phyloP scores from a whole-genome alignment of 2,888 invertebrate species.

The Congeria kusceri region DNA sequence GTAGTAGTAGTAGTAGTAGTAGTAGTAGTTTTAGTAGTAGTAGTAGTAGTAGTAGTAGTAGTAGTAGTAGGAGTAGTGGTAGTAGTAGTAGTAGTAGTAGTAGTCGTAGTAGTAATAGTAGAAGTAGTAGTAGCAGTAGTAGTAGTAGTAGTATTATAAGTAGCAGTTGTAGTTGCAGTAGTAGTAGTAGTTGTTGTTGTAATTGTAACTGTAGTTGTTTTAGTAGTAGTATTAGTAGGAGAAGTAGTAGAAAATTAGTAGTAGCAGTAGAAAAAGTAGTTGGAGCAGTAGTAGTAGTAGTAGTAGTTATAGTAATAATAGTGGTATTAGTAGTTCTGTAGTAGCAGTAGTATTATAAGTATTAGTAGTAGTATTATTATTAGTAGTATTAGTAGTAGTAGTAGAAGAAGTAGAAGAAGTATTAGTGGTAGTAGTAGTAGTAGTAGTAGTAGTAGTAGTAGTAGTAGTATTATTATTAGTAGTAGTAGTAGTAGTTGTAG shows the following conservation, averaged over 20 bases:
- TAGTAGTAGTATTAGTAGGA: conserved; percentile 6
- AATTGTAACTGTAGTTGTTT: too few species aligned
- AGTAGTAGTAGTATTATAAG: too few species aligned
- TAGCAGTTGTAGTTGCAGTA: not conserved
- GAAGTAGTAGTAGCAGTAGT: too few species aligned
- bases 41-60: too few species aligned
- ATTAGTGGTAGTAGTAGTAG: too few species aligned
- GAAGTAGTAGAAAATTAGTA: not conserved
- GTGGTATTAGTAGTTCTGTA: not conserved
- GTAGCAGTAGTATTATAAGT: not conserved
- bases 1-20: conserved; percentile 10
- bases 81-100: too few species aligned
- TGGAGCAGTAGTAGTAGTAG: not conserved
- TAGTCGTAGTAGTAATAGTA: too few species aligned
- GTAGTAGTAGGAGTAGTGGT: too few species aligned
- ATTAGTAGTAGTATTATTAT: conserved; percentile 6
- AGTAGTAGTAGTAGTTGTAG: not conserved
- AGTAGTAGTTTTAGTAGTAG: too few species aligned
- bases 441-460: too few species aligned
- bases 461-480: too few species aligned
- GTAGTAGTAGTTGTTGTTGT: not conserved
- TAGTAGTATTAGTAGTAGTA: conserved; percentile 4
- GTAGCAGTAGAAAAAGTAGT: not conserved
- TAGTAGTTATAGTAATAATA: not conserved
- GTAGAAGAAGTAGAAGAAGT: too few species aligned